These are phyloP conservation scores for Timandra comae DNA, from an alignment of 2,888 invertebrate genomes.

Conservation along the genomic window DNA sequence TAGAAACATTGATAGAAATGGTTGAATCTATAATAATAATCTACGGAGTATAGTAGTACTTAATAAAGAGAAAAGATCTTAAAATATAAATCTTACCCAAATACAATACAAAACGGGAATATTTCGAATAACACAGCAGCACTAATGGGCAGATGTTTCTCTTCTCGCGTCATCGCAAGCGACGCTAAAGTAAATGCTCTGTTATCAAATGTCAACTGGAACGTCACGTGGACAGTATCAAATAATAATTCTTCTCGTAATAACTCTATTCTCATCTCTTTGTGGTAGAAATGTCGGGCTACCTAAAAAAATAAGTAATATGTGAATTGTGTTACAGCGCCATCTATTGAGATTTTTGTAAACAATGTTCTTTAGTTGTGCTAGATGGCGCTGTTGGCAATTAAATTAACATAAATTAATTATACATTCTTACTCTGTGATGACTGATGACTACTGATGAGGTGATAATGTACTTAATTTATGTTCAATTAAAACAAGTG, in stretches of 20 bases:
- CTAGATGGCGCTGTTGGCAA: not conserved
- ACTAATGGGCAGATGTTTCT: conserved; percentile 91
- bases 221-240: conserved; percentile 95
- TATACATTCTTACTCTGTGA: conserved; percentile 2
- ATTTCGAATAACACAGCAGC: conserved; percentile 95
- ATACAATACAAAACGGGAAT: conserved; percentile 98
- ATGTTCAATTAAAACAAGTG: no score
- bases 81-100: conserved; percentile 86
- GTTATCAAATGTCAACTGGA: conserved; percentile 96
- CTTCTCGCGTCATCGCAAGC: conserved; percentile 89
- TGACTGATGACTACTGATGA: no score
- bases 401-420: not conserved
- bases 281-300: conserved; percentile 95
- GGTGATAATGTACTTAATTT: no score
- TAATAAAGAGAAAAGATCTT: no score
- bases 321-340: conserved; percentile 6
- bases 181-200: conserved; percentile 90
- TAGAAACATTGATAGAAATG: not conserved
- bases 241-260: conserved; percentile 90
- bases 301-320: conserved; percentile 72
- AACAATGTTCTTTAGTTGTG: not conserved
- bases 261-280: conserved; percentile 94
- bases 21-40: no score
- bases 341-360: conserved; percentile 5
- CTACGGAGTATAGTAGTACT: no score